A percentile compares a stretch with the other conserved stretches of the same genome.
phyloP scores from a whole-genome alignment of 2,113 vertebrate genomes.

The Peucedramus taeniatus region DNA sequence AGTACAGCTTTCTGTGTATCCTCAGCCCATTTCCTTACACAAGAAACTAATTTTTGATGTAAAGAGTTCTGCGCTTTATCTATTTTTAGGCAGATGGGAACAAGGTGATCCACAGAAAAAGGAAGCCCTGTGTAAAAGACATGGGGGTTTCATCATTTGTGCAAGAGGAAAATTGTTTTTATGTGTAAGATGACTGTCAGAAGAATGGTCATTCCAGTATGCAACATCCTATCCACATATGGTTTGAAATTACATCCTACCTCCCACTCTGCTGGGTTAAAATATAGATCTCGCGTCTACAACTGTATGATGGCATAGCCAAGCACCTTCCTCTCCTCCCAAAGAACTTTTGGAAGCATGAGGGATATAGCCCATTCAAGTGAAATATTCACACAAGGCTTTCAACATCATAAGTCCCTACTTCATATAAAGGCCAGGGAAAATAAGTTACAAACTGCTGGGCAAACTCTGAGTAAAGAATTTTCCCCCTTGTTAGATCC shows the following conservation, averaged over 20 bases:
- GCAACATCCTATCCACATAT: neutral
- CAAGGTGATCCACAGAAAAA: neutral
- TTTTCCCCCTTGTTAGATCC: neutral
- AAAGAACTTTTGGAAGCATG: neutral
- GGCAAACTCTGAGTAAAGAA: neutral
- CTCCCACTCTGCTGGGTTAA: neutral
- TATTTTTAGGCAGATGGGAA: neutral
- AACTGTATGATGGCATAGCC: neutral
- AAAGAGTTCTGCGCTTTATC: neutral
- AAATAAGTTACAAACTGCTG: neutral
- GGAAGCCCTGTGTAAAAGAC: neutral
- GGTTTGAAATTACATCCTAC: neutral
- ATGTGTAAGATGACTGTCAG: neutral
- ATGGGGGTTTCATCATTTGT: accelerated
- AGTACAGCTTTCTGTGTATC: neutral
- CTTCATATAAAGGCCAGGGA: neutral
- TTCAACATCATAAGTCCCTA: neutral
- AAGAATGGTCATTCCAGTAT: neutral
- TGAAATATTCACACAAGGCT: neutral
- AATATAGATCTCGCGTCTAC: neutral
- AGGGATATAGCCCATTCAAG: neutral
- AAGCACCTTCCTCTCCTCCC: neutral
- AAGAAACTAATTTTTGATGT: neutral
- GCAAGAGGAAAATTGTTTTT: neutral
- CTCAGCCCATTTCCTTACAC: neutral